Evolutionary conservation across 2,113 vertebrate species (phyloP).

Genomic region (Eonycteris spelaea): DNA sequence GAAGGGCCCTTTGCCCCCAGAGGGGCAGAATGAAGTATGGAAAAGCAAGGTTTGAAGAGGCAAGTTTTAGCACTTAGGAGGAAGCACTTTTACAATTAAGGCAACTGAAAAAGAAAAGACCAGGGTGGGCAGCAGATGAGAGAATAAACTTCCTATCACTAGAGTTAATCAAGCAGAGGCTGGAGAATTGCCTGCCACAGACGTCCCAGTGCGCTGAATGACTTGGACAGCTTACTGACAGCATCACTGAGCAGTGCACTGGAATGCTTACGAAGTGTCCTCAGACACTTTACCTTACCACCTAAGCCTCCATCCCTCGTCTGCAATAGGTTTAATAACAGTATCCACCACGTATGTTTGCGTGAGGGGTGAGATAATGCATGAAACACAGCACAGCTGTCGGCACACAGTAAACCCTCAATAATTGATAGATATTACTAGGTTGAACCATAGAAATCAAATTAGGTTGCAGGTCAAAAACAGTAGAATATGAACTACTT

Average conservation of each 20-base stretch:
- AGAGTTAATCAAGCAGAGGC: neutral
- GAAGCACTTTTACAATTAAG: neutral
- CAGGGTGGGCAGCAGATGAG: neutral
- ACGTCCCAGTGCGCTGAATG: neutral
- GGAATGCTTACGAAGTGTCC: neutral
- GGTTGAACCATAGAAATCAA: neutral
- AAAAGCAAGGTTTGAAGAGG: neutral
- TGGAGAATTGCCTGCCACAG: neutral
- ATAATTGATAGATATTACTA: neutral
- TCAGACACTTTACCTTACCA: neutral
- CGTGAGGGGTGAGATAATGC: neutral
- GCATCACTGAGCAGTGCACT: neutral
- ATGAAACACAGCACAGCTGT: neutral
- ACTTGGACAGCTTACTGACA: neutral
- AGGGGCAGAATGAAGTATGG: neutral
- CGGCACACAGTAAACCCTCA: neutral
- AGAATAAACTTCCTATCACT: neutral
- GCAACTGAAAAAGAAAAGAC: neutral
- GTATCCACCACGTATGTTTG: neutral
- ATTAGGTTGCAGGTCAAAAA: neutral
- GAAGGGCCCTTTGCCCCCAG: neutral
- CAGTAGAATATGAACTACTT: neutral
- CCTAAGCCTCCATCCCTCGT: neutral
- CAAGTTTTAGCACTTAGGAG: neutral
- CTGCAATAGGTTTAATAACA: neutral